Evolutionary conservation across 2,888 invertebrate species (phyloP), one percentile per base, ranked within the genome.

Genomic region (Torymus aiolomorphi): DNA sequence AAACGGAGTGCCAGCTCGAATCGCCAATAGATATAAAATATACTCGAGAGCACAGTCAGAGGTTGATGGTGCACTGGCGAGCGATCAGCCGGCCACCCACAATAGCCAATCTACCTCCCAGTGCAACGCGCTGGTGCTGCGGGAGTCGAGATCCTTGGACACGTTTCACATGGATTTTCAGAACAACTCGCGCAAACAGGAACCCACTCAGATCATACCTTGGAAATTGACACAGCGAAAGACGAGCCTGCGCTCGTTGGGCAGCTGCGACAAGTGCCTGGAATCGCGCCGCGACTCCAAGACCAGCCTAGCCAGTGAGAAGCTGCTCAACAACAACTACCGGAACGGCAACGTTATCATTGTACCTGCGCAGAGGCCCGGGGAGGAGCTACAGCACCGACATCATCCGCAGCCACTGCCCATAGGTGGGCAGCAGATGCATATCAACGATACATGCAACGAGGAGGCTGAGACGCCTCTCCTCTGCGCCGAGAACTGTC

Each of bases 141-240:
- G 94, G 20, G 94, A 94, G 86, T 93, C 94, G 0, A 92, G 93
- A 82, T 94, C 94, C 0, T 89, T 95, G 80, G 95, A 95, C 87
- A 93, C 93, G 2, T 91, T 95, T 86, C 94, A 94, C 63, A 14
- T 78, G 8, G 79, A 79, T 3, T 51, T 71, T 1, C 14, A 70
- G 14, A 3, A 20, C 13, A 52, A n/a, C 20, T 10, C 69, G 16
- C 73, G 74, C 8, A 77, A 70, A 49, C 24, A 70, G 18, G 80
- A 77, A 24, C 80, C 80, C 3, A 31, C 65, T 20, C 77, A 77
- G 18, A 42, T 77, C 24, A 70, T 75, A 14, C 49, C 24, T 18
- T 76, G 71, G 76, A 81, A 81, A 82, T 84, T 81, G 81, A 16
- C 24, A 10, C 70, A 79, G 14, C 65, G 66, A 2, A 91, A 82